These are phyloP conservation scores for Polymixis flavicincta DNA, from an alignment of 2,888 invertebrate species.

Conservation along the genomic window DNA sequence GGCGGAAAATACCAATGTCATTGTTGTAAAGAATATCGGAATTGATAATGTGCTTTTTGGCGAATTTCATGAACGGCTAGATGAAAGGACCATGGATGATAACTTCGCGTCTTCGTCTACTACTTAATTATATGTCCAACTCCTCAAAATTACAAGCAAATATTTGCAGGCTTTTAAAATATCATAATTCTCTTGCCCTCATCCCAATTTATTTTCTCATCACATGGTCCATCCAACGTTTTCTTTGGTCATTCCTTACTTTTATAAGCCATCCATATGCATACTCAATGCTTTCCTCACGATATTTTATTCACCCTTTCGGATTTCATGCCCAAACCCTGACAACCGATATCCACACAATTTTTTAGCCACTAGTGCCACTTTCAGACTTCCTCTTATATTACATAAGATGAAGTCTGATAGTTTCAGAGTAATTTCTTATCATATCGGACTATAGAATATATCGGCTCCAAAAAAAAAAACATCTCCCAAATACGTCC, in stretches of 20 bases:
- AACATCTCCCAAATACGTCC: background rate
- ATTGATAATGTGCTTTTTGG: background rate
- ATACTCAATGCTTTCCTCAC: background rate
- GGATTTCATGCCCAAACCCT: background rate
- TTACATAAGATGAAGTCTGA: too few species aligned
- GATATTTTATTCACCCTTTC: background rate
- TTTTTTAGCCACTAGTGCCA: background rate
- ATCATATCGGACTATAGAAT: background rate
- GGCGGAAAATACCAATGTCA: constrained; percentile 30
- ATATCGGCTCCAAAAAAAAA: background rate
- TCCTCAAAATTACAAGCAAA: constrained; percentile 3
- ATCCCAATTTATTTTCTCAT: background rate
- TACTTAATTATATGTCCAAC: background rate
- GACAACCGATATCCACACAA: background rate
- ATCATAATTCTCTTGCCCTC: too few species aligned
- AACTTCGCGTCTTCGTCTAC: background rate
- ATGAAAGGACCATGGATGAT: background rate
- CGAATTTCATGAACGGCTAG: background rate
- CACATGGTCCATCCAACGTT: background rate
- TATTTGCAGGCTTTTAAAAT: background rate
- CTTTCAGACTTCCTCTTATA: background rate
- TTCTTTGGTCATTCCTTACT: background rate
- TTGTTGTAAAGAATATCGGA: constrained; percentile 19
- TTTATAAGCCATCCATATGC: background rate
- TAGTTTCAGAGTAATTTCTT: background rate